These are phyloP conservation scores for Rhynchonycteris naso DNA, from an alignment of 2,797 vertebrate genomes.

Conservation along the genomic window DNA sequence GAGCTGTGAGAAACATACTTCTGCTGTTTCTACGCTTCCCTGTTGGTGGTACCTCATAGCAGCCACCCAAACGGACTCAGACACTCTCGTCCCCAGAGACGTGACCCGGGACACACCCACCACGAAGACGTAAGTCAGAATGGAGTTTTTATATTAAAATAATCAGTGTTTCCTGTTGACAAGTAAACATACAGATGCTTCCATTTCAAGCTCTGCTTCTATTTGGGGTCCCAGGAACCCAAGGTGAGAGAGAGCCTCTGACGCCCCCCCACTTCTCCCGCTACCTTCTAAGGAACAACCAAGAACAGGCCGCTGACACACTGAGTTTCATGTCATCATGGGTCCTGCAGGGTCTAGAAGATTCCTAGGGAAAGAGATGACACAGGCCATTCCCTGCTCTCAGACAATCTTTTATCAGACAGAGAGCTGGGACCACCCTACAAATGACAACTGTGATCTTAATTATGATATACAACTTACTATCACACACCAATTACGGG, in stretches of 20 bases:
- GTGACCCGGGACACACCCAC: background rate
- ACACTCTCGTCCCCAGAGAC: background rate
- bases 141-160: background rate
- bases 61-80: background rate
- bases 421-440: background rate
- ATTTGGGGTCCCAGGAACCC: background rate
- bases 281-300: background rate
- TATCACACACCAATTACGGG: background rate
- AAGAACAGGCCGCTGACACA: background rate
- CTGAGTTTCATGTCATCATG: background rate
- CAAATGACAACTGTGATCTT: background rate
- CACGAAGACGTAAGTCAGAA: background rate
- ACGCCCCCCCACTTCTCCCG: background rate
- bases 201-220: background rate
- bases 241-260: background rate
- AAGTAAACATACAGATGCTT: background rate
- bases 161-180: background rate
- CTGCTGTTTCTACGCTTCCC: background rate
- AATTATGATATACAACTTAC: rapidly evolving
- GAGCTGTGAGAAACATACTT: background rate
- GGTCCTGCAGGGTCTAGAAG: background rate
- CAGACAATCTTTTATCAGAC: background rate
- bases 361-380: background rate
- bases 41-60: background rate
- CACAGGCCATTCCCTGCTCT: background rate